Base-by-base conservation (phyloP, 1,140 invertebrate genomes). In the Aphis gossypii region DNA sequence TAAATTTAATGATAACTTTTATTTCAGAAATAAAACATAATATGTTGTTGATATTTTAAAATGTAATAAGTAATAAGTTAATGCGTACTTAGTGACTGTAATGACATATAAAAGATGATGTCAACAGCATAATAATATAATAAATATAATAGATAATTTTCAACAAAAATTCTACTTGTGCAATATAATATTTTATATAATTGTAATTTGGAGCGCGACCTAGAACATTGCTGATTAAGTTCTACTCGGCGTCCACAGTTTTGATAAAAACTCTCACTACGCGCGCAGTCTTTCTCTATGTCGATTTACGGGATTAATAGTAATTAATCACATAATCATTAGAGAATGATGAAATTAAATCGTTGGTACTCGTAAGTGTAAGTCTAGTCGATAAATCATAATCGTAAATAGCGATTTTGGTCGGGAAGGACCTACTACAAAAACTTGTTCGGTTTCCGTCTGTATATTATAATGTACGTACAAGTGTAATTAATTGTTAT, bases 401-500 rank as follows among this genome's bases (percentile, higher is more conserved):
- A 87, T 48, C 84, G 30, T 87, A 87, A 87, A 48, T 25, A 38
- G 35, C 30, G 25, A 46, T 46, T 46, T 87, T 44, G 44, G 84
- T 0, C 11, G 44, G 20, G 38, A 11, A 76, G 60, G n/a, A 35
- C 30, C 60, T 35, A 18, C 30, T 18, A 76, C 60, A 76, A 18
- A 76, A n/a, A 76, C 60, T 76, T n/a, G 60, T 68, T 68, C 60
- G 25, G 25, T 60, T 30, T 60, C 56, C 56, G 60, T 76, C n/a
- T 18, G 48, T 51, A n/a, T 35, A 76, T 6, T 68, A 68, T n/a
- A 54, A 54, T 54, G 3, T 18, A 76, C 60, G 60, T 1, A 5
- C 60, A 6, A 76, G n/a, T 76, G 60, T 76, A 76, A 76, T 76
- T 76, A 76, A 76, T 76, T 76, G n/a, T 76, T n/a, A 76, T 76